These are phyloP conservation scores for Perccottus glenii DNA, from an alignment of 2,113 vertebrate genomes.

Conservation along the genomic window DNA sequence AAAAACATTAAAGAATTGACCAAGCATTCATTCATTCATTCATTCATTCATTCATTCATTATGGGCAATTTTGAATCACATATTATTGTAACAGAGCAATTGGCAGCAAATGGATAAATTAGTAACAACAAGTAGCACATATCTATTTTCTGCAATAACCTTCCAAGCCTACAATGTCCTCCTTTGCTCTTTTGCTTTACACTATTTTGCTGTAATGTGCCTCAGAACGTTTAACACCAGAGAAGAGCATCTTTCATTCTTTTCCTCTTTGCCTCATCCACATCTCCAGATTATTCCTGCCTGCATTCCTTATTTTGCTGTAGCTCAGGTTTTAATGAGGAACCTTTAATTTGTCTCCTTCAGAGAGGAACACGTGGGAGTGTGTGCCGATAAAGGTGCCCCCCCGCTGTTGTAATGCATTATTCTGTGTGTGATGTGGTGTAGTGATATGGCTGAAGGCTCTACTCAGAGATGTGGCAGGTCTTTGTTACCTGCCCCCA, in stretches of 20 bases:
- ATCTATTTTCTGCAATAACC: too few species aligned
- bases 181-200: neutral
- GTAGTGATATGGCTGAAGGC: slow-evolving; percentile 37
- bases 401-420: slow-evolving; percentile 57
- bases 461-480: slow-evolving; percentile 57
- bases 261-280: neutral
- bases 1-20: too few species aligned
- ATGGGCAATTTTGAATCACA: too few species aligned
- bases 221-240: slow-evolving; percentile 17
- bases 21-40: too few species aligned
- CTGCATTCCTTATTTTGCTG: slow-evolving; percentile 29
- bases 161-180: neutral
- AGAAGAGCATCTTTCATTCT: slow-evolving; percentile 21
- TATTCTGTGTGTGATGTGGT: slow-evolving; percentile 64
- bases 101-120: too few species aligned
- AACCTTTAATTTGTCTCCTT: slow-evolving; percentile 56
- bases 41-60: too few species aligned
- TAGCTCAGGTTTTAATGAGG: slow-evolving; percentile 30
- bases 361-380: slow-evolving; percentile 37
- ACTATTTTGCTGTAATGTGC: neutral
- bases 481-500: slow-evolving; percentile 68
- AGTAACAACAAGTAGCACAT: too few species aligned
- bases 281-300: too few species aligned
- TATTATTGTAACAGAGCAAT: too few species aligned
- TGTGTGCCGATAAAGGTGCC: slow-evolving; percentile 47